These are phyloP conservation scores for Melanerpes formicivorus DNA, from an alignment of 2,113 vertebrate genomes.

Conservation along the genomic window DNA sequence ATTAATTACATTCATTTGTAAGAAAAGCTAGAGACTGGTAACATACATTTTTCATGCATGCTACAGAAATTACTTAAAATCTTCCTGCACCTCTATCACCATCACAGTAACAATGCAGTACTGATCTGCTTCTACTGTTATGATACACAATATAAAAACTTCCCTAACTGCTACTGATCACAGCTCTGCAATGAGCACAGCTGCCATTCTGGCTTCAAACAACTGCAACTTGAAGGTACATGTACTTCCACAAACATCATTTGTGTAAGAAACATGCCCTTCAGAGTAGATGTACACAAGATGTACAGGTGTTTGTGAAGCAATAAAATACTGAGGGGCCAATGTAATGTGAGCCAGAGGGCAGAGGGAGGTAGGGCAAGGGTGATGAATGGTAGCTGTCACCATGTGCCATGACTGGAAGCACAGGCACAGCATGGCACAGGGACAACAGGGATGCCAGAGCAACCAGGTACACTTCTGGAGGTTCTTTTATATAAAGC, in stretches of 20 bases:
- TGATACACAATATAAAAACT: not conserved
- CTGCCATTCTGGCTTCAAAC: not conserved
- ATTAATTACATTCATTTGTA: not conserved
- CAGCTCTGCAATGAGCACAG: not conserved
- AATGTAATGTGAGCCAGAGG: not conserved
- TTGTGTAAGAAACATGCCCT: not conserved
- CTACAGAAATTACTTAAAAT: not conserved
- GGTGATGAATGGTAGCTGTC: not conserved
- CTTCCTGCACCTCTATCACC: accelerated
- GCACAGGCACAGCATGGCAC: not conserved
- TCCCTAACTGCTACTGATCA: not conserved
- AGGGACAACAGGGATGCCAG: not conserved
- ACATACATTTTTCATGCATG: not conserved
- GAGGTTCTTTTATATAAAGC: not conserved
- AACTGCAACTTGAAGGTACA: accelerated
- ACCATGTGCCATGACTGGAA: not conserved
- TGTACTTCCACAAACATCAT: not conserved
- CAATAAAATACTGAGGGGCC: not conserved
- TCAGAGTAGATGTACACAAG: not conserved
- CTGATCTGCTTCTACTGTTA: not conserved
- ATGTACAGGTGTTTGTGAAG: not conserved
- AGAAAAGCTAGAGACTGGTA: not conserved
- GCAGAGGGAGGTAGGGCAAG: not conserved
- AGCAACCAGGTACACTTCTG: accelerated
- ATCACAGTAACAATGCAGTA: not conserved